Base-by-base conservation (phyloP, 2,888 invertebrate genomes). In the Melanargia galathea region DNA sequence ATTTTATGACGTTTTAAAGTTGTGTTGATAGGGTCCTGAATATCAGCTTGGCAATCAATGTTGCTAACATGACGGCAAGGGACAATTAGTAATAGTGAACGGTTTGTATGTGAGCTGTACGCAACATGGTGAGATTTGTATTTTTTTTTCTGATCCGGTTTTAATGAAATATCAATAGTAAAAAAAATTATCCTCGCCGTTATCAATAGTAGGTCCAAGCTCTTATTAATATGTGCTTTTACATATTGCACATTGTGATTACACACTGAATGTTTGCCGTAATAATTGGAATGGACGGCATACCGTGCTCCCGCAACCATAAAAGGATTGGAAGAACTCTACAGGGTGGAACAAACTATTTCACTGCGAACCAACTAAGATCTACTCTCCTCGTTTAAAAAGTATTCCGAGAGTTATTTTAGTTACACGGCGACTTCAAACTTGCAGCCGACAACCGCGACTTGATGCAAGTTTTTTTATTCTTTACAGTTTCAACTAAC, bases 281-380 rank as follows among this genome's bases (percentile, higher is more conserved):
- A 24, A 55, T 55, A 55, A 55, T 55, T 55, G 55, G 55, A 55
- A 55, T 26, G 55, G 55, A 43, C 40, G 40, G 55, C 55, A 26
- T 43, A 24, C 55, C 55, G 55, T 43, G 55, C 26, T 55, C 43
- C 16, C 18, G 24, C 55, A 55, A 55, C 40, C 55, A 55, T 55
- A 26, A 55, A 55, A 43, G 40, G 55, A 55, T 55, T 55, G 55
- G 43, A 55, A 55, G 43, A 55, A 43, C 40, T 54, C 54, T 11
- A 40, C 26, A 55, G 40, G 40, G 40, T 11, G 38, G 55, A 55
- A 13, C 33, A 22, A 40, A 55, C 55, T 40, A 26, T 55, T 55
- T 26, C 26, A 43, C 55, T 40, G 11, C 26, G 43, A 26, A 26
- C 55, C 20, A 52, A 52, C 52, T 52, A 35, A 52, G 52, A 52